These are phyloP conservation scores for Acyrthosiphon pisum DNA, from an alignment of 1,140 invertebrate genomes.

Conservation along the genomic window DNA sequence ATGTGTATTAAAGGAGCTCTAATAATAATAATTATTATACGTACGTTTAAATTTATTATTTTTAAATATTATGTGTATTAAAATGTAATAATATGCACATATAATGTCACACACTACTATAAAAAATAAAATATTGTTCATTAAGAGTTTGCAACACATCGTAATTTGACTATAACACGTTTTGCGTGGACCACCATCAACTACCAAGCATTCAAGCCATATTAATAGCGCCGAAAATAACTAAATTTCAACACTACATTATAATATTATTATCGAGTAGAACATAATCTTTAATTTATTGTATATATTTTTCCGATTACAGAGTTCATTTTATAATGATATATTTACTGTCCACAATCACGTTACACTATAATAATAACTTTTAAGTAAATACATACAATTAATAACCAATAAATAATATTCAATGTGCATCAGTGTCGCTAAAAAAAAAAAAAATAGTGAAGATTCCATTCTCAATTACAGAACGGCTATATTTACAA, in stretches of 20 bases:
- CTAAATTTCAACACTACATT: background rate
- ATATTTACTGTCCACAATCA: background rate
- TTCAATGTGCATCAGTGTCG: background rate
- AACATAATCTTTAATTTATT: background rate
- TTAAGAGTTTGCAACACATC: background rate
- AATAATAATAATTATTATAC: background rate
- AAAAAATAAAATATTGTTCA: background rate
- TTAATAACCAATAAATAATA: background rate
- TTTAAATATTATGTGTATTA: background rate
- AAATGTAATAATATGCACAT: background rate
- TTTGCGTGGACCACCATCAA: conserved; percentile 6
- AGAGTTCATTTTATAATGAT: background rate
- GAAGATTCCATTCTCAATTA: background rate
- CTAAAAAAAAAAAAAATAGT: background rate
- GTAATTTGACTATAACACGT: conserved; percentile 1
- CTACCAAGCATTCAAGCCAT: background rate
- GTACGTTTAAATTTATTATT: background rate
- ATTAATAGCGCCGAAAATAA: background rate
- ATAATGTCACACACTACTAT: background rate
- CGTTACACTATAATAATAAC: background rate
- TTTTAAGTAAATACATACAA: background rate
- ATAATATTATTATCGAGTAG: background rate
- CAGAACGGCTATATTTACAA: background rate
- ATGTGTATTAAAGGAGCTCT: background rate
- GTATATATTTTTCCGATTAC: background rate